These are phyloP conservation scores for Wiebesia pumilae DNA, from an alignment of 1,140 invertebrate genomes.

Conservation along the genomic window DNA sequence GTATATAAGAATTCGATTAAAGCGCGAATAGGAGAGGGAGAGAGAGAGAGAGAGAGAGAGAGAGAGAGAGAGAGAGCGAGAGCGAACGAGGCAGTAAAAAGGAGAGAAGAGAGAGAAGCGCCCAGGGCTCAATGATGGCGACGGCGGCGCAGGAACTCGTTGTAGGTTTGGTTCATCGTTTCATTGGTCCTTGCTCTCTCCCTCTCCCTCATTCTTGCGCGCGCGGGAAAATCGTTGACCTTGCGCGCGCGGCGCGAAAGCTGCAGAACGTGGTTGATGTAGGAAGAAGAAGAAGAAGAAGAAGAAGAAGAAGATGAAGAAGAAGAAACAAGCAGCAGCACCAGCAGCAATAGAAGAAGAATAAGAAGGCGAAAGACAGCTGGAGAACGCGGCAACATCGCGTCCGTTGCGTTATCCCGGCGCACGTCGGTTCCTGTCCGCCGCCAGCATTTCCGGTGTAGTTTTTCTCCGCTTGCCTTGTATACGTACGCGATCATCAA, in stretches of 20 bases:
- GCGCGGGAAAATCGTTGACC: constrained; percentile 56
- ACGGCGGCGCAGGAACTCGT: constrained; percentile 6
- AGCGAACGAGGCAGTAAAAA: background rate
- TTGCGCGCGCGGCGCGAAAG: constrained; percentile 39
- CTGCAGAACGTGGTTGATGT: background rate
- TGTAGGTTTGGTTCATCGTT: constrained; percentile 35
- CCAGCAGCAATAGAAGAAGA: background rate
- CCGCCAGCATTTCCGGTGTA: constrained; percentile 41
- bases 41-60: constrained; percentile 1
- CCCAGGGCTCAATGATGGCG: constrained; percentile 29
- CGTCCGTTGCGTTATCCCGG: constrained; percentile 17
- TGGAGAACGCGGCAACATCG: constrained; percentile 53
- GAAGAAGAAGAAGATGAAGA: background rate
- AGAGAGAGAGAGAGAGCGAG: background rate
- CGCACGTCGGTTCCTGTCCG: constrained; percentile 29
- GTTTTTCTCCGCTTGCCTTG: constrained; percentile 20
- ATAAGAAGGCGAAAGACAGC: constrained; percentile 19
- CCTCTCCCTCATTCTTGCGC: constrained; percentile 3
- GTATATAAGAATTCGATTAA: constrained; percentile 18
- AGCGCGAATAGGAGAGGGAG: background rate
- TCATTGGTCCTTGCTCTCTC: constrained; percentile 7
- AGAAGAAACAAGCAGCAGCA: background rate
- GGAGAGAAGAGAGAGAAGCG: background rate
- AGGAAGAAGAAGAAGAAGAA: constrained; percentile 15
- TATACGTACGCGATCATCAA: background rate